Conservation (phyloP, 2,797 vertebrate genomes). For the Halcyon badia region DNA sequence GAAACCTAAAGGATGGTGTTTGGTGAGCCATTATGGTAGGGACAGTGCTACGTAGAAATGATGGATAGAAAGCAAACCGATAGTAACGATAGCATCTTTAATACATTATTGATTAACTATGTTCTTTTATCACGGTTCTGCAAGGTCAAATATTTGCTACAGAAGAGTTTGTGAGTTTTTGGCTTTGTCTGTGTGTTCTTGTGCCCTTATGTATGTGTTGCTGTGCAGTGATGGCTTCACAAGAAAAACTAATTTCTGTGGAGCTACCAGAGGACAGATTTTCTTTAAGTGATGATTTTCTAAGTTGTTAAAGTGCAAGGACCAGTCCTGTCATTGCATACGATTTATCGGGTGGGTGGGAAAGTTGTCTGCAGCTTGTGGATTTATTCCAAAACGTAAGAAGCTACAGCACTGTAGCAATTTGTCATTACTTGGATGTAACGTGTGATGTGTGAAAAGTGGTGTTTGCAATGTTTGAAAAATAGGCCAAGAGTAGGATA, state of each 20-base stretch:
- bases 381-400: neutral
- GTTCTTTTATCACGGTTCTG: neutral
- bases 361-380: neutral
- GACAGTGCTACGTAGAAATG: neutral
- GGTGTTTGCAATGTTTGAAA: neutral
- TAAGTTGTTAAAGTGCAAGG: neutral
- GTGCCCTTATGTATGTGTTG: neutral
- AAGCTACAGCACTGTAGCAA: neutral
- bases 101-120: neutral
- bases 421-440: slow-evolving; percentile 12
- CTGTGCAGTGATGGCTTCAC: neutral
- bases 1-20: neutral
- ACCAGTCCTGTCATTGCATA: neutral
- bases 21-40: neutral
- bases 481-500: neutral
- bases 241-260: neutral
- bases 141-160: neutral
- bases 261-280: neutral
- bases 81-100: neutral
- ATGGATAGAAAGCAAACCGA: neutral
- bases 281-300: neutral
- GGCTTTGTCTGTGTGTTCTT: neutral
- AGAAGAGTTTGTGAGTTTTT: neutral
- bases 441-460: neutral
- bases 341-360: neutral